Evolutionary conservation across 53 echinoderm and acorn worm species (phyloP), one percentile per base, ranked within the genome.

Genomic region (Astropecten irregularis): DNA sequence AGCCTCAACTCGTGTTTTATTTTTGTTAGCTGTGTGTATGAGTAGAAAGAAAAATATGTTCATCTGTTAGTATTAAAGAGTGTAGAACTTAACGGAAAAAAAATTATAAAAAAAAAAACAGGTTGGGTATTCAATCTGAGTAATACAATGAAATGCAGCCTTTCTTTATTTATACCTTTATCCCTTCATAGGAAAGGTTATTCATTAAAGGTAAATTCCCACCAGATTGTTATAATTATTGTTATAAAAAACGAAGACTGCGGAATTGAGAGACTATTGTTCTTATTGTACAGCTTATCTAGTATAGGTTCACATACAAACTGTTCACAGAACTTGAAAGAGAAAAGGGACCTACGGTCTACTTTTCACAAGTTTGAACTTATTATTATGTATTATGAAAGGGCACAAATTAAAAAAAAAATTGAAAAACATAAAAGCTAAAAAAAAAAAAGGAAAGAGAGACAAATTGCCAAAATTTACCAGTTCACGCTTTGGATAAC

Each of bases 11-110:
- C 39, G 58, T 49, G 71, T 51, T 55, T 40, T 59, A 37, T 61
- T 79, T 61, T 30, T 25, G 46, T 79, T 79, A 74, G 74, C 74
- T 44, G 62, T 79, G 61, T 79, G 61, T 79, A 62, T 39, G 34
- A 79, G 47, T 62, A 62, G 62, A 11, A 62, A 29, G n/a, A 18
- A 35, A 72, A 48, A 25, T 61, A 47, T 46, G 60, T 62, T 48
- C 47, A 61, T 79, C 79, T 62, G 30, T 77, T 56, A 42, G 60
- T 50, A 51, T 77, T 57, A 57, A 42, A 61, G 61, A 74, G 40
- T 37, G 79, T 79, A 79, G 79, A 79, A 40, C 18, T 79, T 67
- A 22, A 40, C 19, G 26, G 22, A 42, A 57, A 3, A 14, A 38
- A 33, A 25, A 4, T 33, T 16, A 8, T 65, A n/a, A 8, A 42